Evolutionary conservation across 2,113 vertebrate species (phyloP), one percentile per base, ranked within the genome.

Genomic region (Lasiurus borealis): DNA sequence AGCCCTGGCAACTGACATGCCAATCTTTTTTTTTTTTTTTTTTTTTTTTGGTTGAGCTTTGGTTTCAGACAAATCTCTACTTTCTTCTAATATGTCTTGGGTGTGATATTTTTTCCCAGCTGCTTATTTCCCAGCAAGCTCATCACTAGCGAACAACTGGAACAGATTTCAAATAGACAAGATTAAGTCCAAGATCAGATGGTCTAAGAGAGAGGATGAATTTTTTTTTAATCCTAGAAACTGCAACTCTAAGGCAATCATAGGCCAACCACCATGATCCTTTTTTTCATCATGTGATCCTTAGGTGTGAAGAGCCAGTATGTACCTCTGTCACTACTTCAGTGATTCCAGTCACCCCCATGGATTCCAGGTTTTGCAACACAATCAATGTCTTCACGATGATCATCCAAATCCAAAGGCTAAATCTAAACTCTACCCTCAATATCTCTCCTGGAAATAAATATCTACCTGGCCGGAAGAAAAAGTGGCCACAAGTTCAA

Each of bases 371-470:
- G 21, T 44, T 88, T 36, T 68, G 18, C 34, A 75, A n/a, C 7
- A 11, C 8, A 13, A 19, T 8, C 19, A 12, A 6, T 64, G 13
- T 19, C 76, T 66, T 88, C 31, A 76, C 0, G 11, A 59, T 31
- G 15, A 29, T n/a, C 31, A 80, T 34, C 31, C 50, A 66, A 69
- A 95, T 52, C 25, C 71, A 68, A 46, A 83, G 29, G 19, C 10
- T 34, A 83, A 69, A 21, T 81, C 52, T n/a, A 69, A 48, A 68
- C 15, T 78, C 62, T 80, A 34, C 69, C 76, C 72, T 92, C 81
- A 44, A 27, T 31, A 82, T 46, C 95, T 97, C 82, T 93, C 48
- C n/a, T 15, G 21, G 19, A 88, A 87, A 84, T 46, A 89, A 29
- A 29, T 14, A 40, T 6, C 13, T 69, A 77, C 11, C n/a, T 46